Evolutionary conservation across 2,113 vertebrate genomes (phyloP).

Genomic region (Cyprinodon tularosa): DNA sequence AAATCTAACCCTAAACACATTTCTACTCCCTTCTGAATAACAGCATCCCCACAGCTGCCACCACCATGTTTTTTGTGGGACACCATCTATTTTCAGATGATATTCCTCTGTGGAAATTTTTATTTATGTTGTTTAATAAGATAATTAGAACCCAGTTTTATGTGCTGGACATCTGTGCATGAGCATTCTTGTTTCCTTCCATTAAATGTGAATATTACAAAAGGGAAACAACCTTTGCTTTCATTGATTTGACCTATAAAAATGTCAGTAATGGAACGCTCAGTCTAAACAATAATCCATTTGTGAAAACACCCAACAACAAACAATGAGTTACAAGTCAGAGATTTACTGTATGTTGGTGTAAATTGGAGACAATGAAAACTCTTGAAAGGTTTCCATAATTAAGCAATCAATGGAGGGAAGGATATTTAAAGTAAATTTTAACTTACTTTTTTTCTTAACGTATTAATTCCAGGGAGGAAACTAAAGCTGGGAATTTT

Average conservation of each 20-base stretch:
- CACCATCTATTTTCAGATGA: not conserved
- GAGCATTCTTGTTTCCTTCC: not conserved
- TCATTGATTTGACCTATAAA: constrained; percentile 51
- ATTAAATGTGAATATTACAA: constrained; percentile 18
- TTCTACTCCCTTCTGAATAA: no score
- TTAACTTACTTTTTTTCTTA: not conserved
- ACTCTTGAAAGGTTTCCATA: not conserved
- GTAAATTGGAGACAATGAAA: not conserved
- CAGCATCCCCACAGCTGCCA: no score
- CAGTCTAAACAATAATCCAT: constrained; percentile 27
- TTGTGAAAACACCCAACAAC: constrained; percentile 26
- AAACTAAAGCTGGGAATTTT: not conserved
- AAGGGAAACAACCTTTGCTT: constrained; percentile 15
- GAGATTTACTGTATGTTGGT: constrained; percentile 1
- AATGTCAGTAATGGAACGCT: constrained; percentile 10
- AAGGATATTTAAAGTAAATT: not conserved
- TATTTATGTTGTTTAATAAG: not conserved
- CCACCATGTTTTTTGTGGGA: not conserved
- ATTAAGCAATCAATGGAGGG: not conserved
- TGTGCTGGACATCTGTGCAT: not conserved
- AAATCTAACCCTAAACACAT: no score
- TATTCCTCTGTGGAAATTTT: not conserved
- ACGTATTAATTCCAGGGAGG: not conserved
- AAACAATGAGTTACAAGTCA: constrained; percentile 33
- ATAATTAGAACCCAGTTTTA: not conserved